Base-by-base conservation (phyloP, 2,888 invertebrate genomes). In the Ypsolopha scabrella region DNA sequence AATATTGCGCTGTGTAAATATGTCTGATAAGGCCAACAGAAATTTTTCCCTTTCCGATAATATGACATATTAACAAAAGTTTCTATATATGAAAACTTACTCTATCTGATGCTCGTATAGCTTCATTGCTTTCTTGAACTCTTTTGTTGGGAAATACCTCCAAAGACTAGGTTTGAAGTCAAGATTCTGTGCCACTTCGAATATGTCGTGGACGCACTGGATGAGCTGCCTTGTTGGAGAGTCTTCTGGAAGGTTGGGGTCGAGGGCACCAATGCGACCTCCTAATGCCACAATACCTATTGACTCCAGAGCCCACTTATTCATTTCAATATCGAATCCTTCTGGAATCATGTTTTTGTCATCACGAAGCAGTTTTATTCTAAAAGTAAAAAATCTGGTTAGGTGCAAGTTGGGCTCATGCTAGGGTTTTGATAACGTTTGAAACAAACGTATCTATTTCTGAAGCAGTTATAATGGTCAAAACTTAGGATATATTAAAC, bases 271-370 rank as follows among this genome's bases (percentile, higher is more conserved):
- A 0, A 85, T 60, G 0, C 83, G 68, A 8, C 68, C 67, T 0
- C 85, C 85, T 6, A 85, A 59, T 1, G 79, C 78, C 0, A 85
- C 75, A 46, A 80, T 66, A 0, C 68, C 75, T 10, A 80, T 73
- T 0, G 88, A 90, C 65, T 92, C 92, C 35, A 92, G 65, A 0
- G 90, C 85, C 91, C 92, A 92, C 58, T 89, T 81, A 56, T 88
- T 87, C 60, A 90, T 73, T 68, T 90, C 88, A 24, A 79, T 75
- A 48, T 78, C 69, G 46, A 91, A 88, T 54, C 89, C 81, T 0
- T 72, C 72, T 1, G 87, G 87, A 53, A 92, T 80, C 71, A 88
- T 90, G 34, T 87, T 72, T 0, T 86, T 74, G 8, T 75, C 70
- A 56, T 90, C 78, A 48, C 87, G 85, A 53, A 88, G 68, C 41